A percentile compares a stretch with the other conserved stretches of the same genome.
Conservation (phyloP, 2,113 vertebrate species). For the Gymnocephalus cernua region DNA sequence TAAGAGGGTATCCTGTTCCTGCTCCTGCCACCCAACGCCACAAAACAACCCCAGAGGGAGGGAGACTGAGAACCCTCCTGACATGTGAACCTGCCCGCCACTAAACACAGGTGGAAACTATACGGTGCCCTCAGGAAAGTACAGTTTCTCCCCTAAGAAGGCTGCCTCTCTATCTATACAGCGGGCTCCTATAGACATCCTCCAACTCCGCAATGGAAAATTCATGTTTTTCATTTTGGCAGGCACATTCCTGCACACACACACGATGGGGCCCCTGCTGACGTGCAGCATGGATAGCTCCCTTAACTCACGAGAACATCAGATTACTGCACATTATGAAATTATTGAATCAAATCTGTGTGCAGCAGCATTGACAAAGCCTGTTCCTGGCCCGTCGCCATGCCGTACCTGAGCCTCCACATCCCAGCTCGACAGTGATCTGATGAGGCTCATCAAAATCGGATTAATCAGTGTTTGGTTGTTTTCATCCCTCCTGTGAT, state of each 20-base stretch:
- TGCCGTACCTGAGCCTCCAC: neutral
- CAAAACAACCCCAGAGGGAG: constrained; percentile 53
- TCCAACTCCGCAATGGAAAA: constrained; percentile 48
- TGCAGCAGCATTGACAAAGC: constrained; percentile 17
- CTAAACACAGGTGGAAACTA: constrained; percentile 57
- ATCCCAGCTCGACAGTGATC: constrained; percentile 21
- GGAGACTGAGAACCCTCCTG: constrained; percentile 8
- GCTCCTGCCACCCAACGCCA: constrained; percentile 38
- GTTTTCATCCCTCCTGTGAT: constrained; percentile 2
- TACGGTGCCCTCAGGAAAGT: constrained; percentile 20
- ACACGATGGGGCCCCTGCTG: constrained; percentile 37
- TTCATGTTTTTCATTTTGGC: constrained; percentile 55
- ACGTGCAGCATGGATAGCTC: constrained; percentile 9
- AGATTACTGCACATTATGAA: constrained; percentile 44
- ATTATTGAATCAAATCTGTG: constrained; percentile 27
- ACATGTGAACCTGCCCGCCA: constrained; percentile 47
- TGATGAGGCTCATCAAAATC: constrained; percentile 36
- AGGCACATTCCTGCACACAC: constrained; percentile 52
- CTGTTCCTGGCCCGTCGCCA: constrained; percentile 21
- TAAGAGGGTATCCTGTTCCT: constrained; percentile 80
- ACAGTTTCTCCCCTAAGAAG: neutral
- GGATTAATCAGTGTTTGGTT: constrained; percentile 23
- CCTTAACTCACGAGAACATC: constrained; percentile 41
- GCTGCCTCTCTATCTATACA: constrained; percentile 17
- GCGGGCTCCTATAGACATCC: constrained; percentile 30